Evolutionary conservation across 2,113 vertebrate species (phyloP).

Genomic region (Amazona guildingii): DNA sequence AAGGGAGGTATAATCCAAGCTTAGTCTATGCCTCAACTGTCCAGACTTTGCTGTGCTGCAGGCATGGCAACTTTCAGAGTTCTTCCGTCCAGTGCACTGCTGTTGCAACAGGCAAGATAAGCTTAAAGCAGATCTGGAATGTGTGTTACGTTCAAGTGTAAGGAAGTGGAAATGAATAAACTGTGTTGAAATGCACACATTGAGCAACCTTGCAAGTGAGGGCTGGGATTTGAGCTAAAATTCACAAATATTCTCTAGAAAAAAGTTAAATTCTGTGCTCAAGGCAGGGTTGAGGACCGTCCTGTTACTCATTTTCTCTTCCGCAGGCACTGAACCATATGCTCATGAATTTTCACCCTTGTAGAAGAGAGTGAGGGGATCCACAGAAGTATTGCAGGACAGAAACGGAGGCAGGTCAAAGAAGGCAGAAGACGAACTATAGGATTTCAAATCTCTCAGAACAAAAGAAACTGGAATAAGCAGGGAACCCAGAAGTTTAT

Average conservation of each 20-base stretch:
- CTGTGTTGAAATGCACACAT: neutral
- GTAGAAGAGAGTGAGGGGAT: accelerated
- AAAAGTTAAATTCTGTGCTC: neutral
- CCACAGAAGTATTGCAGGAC: neutral
- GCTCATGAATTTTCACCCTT: neutral
- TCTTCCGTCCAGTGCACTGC: neutral
- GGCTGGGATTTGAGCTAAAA: neutral
- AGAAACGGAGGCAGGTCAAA: neutral
- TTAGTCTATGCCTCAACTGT: neutral
- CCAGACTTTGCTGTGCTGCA: neutral
- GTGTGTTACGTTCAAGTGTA: neutral
- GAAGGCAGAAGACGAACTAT: neutral
- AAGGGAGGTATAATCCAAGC: neutral
- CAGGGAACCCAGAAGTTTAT: neutral
- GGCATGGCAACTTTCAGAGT: neutral
- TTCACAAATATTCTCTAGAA: neutral
- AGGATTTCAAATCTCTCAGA: neutral
- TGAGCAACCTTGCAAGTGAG: neutral
- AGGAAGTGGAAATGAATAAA: neutral
- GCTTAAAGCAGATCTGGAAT: neutral
- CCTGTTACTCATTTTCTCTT: neutral
- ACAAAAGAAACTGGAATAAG: neutral
- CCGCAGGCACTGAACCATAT: neutral
- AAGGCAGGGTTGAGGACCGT: neutral
- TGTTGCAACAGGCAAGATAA: neutral